Base-by-base conservation (phyloP, 2,113 vertebrate species). In the Entosphenus tridentatus region DNA sequence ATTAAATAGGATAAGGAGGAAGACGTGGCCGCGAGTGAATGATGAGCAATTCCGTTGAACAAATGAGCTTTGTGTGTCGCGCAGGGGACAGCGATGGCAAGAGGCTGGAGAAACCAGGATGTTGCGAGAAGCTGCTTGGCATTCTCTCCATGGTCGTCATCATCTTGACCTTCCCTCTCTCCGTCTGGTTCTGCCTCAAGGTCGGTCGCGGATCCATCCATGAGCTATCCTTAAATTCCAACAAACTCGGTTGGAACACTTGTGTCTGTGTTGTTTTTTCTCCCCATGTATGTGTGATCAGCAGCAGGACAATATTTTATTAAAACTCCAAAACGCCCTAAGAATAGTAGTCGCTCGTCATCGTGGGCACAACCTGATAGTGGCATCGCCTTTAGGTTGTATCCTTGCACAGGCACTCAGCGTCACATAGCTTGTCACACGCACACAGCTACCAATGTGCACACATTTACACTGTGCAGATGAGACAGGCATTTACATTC, bases 161-260 rank as follows among this genome's bases (percentile, higher is more conserved):
- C 8, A 11, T 65, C 62, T 39, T 39, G 6, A 65, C 62, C 8
- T 65, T 65, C 62, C 62, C 62, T 18, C n/a, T 65, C 62, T 65
- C 62, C n/a, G 62, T 65, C 62, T 65, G 62, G 62, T 65, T 9
- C 10, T 65, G 62, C 62, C n/a, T 65, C 62, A 65, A 65, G 62
- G 62, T 65, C n/a, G 10, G 18, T 65, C 8, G 39, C 39, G 39
- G 39, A 39, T 39, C 39, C 39, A 39, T 39, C 39, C 39, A 39
- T 39, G 39, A 39, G 39, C 39, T 7, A 39, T 39, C 39, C 39
- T 39, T 6, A 39, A 39, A 39, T 39, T 39, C 4, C 6, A 39
- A 39, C 39, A 39, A 39, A 39, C 39, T 39, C 39, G 39, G 39
- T 39, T 39, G 39, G 39, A 39, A 39, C 21, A 21, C 21, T 21